Base-by-base conservation (phyloP, 2,888 invertebrate genomes). In the Polymixis flavicincta region DNA sequence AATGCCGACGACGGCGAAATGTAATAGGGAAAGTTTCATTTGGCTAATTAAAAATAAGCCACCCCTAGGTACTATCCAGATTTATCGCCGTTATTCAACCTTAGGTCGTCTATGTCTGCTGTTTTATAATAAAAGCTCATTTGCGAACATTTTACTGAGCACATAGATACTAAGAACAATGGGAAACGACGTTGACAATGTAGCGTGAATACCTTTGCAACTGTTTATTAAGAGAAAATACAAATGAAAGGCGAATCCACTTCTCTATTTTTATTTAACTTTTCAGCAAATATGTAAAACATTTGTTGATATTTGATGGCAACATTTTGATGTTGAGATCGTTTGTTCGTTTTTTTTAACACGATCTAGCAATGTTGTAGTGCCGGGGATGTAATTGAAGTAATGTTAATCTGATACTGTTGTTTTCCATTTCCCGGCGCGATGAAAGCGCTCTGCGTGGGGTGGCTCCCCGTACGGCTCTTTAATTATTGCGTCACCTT, bases 11-110 rank as follows among this genome's bases (percentile, higher is more conserved):
- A 90, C 89, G 90, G 91, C 87, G 88, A 91, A 93, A 92, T 92
- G 93, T 94, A 95, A 95, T 94, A 93, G 93, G 92, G 93, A 95
- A 95, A 95, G 93, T 95, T 95, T 94, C 95, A 95, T 95, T 95
- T 94, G 90, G 93, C 93, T 96, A 95, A 95, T 95, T 95, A 95
- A 95, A 95, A 95, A 94, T 93, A 93, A 94, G 92, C 93, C 91
- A 92, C 93, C 92, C 92, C 83, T 80, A 92, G 92, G 92, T 92
- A 93, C 92, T 90, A 93, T 93, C 90, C 90, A 91, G 93, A 94
- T 95, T 95, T 94, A 94, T 94, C 91, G 92, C 91, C 91, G 90
- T 91, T 92, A 92, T 91, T 90, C 90, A 93, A 92, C 92, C 91
- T 93, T 87, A 88, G 88, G 89, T 90, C 86, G 89, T 82, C 88